Conservation (phyloP, 2,113 vertebrate genomes). For the Balaeniceps rex region DNA sequence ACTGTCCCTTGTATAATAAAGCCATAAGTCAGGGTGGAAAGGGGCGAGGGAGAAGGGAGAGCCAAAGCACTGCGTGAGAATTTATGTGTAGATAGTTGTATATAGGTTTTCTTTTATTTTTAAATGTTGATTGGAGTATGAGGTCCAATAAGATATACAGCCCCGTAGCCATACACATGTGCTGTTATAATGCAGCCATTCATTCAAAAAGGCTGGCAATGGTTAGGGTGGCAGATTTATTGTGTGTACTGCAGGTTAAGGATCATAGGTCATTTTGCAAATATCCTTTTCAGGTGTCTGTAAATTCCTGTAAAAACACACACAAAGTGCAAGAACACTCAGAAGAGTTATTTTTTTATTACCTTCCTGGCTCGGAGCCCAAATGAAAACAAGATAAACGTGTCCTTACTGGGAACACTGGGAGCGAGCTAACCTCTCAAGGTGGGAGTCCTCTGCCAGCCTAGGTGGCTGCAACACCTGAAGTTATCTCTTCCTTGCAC, state of each 20-base stretch:
- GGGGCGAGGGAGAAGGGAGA: neutral
- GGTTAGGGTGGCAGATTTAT: conserved; percentile 66
- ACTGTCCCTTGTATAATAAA: conserved; percentile 28
- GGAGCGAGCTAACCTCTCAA: neutral
- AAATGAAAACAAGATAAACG: conserved; percentile 60
- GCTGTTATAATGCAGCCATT: conserved; percentile 60
- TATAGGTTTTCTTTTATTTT: conserved; percentile 43
- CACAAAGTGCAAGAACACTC: conserved; percentile 44
- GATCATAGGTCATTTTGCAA: conserved; percentile 67
- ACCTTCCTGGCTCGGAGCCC: conserved; percentile 29
- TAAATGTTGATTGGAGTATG: conserved; percentile 18
- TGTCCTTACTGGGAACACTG: conserved; percentile 23
- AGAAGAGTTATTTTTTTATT: conserved; percentile 64
- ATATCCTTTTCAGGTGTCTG: conserved; percentile 72
- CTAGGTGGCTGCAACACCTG: neutral
- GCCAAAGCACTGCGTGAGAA: neutral
- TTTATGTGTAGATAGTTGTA: conserved; percentile 18
- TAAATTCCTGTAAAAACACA: conserved; percentile 66
- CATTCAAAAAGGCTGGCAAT: conserved; percentile 55
- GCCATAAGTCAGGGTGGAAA: neutral
- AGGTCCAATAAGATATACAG: conserved; percentile 40
- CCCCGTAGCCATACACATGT: conserved; percentile 30
- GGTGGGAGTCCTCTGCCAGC: neutral
- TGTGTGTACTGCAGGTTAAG: conserved; percentile 54
- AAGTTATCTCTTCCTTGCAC: neutral